These are phyloP conservation scores for Protophormia terraenovae DNA, from an alignment of 2,888 invertebrate genomes.

Conservation along the genomic window DNA sequence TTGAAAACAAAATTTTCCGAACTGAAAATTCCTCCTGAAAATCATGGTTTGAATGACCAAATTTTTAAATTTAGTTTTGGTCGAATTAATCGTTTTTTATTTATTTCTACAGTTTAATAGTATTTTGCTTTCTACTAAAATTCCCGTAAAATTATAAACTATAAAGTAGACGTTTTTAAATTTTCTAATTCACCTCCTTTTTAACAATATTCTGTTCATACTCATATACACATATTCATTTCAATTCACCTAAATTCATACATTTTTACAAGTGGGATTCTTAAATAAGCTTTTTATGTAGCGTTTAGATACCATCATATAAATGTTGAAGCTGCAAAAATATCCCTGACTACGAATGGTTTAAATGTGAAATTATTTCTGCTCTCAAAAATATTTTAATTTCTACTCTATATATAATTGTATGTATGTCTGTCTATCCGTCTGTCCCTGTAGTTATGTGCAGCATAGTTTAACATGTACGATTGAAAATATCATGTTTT, in stretches of 20 bases:
- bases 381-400: not conserved
- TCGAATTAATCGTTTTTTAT: no score
- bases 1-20: no score
- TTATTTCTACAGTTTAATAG: no score
- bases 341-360: not conserved
- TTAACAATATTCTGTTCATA: no score
- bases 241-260: not conserved
- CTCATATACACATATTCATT: no score
- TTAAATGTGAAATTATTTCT: not conserved
- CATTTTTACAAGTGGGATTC: not conserved
- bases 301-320: not conserved
- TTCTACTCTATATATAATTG: not conserved
- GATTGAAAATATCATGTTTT: not conserved
- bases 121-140: no score
- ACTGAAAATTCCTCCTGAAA: no score
- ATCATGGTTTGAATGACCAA: no score
- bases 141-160: no score
- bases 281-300: not conserved
- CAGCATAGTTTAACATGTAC: not conserved
- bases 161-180: no score
- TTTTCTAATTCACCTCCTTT: no score
- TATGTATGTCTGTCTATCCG: not conserved
- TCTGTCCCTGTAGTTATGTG: not conserved
- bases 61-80: no score
- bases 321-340: not conserved